Percentiles rank a stretch among this genome's conserved stretches.
Evolutionary conservation across 2,113 vertebrate species (phyloP).

Genomic region (Chionomys nivalis): DNA sequence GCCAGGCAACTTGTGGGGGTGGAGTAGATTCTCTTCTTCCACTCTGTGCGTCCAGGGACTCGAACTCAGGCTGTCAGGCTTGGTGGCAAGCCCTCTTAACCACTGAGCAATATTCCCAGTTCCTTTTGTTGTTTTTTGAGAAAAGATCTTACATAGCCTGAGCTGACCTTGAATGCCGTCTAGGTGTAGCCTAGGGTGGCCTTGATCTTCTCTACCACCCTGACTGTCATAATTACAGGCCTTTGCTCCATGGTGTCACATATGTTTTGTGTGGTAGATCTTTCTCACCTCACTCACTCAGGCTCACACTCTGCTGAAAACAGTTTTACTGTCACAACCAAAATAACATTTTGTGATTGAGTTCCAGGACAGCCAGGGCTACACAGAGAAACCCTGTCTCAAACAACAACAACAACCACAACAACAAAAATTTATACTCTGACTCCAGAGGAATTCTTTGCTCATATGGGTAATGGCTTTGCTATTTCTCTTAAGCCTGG

Average conservation of each 20-base stretch:
- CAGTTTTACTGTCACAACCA: background rate
- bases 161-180: background rate
- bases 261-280: background rate
- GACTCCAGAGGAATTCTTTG: background rate
- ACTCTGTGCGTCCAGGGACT: background rate
- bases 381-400: too few species aligned
- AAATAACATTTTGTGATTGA: background rate
- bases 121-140: background rate
- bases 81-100: background rate
- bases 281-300: background rate
- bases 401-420: background rate
- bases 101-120: background rate
- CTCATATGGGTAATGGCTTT: background rate
- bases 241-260: background rate
- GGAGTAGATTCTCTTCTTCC: background rate
- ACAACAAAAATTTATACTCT: background rate
- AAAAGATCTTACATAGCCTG: background rate
- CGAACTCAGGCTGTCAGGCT: background rate
- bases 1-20: background rate
- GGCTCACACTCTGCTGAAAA: background rate
- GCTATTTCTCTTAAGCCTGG: too few species aligned
- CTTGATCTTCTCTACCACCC: background rate
- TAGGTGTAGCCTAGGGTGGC: background rate
- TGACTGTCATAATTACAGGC: background rate
- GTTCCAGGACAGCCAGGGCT: too few species aligned